Evolutionary conservation across 2,113 vertebrate genomes (phyloP), one percentile per base, ranked within the genome.

Genomic region (Halcyon senegalensis): DNA sequence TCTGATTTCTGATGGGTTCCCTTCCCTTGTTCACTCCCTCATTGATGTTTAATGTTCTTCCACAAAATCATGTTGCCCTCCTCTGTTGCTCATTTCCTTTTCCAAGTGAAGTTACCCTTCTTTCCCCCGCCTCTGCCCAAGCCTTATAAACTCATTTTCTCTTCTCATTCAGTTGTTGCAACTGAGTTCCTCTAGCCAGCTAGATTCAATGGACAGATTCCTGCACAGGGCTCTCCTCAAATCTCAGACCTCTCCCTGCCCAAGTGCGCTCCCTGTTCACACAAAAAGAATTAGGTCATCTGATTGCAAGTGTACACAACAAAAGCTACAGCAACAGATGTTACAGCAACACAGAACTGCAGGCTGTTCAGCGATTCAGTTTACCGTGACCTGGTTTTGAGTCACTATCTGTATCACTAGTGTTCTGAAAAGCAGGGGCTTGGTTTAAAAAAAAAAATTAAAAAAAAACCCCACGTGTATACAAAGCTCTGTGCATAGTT

Each of bases 261-360:
- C 55, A 84, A 90, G 76, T 31, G 53, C 4, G 3, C 44, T 93
- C 79, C 48, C n/a, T 74, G 43, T 11, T 90, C 60, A 82, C 83
- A 78, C 66, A n/a, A 44, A 66, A 30, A 95, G 89, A 94, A 82
- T 84, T 92, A 76, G 81, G 89, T 94, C 87, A 94, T 69, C 85
- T 87, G 58, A 27, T 46, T 50, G 62, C 53, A 88, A 93, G 50
- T 1, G 15, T 30, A 58, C 69, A 66, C 77, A 96, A 44, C 77
- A 87, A 95, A 91, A 46, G 27, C 73, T 81, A 44, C 84, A 92
- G 91, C 74, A 96, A 87, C 93, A 94, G 91, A 84, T 95, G 77
- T 89, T 75, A 33, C 58, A 67, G 58, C 25, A 62, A 37, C 35
- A 59, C 6, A 66, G 86, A 84, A 44, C 20, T 43, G 23, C 1